A percentile compares a stretch with the other conserved stretches of the same genome.
phyloP scores from a whole-genome alignment of 1,140 invertebrate genomes.

The Physella acuta region DNA sequence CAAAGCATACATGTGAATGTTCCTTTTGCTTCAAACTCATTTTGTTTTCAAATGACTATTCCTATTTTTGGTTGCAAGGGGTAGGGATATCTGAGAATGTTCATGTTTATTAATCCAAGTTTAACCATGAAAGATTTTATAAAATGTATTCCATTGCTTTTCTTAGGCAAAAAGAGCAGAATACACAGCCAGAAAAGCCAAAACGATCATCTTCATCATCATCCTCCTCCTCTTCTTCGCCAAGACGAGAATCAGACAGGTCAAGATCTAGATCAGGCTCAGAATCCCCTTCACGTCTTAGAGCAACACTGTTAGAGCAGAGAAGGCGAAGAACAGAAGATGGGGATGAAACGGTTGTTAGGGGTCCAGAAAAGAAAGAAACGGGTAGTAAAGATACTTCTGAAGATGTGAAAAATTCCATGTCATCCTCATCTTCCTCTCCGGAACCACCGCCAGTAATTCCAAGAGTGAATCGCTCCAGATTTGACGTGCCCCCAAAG shows the following conservation, averaged over 20 bases:
- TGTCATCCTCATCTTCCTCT: conserved; percentile 11
- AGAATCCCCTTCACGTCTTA: conserved; percentile 13
- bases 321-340: not conserved
- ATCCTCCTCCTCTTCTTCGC: conserved; percentile 12
- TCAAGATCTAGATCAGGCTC: conserved; percentile 10
- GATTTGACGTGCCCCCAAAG: conserved; percentile 12
- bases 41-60: too few relatives aligned
- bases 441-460: conserved; percentile 25
- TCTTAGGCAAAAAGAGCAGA: not conserved
- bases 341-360: not conserved
- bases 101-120: not conserved
- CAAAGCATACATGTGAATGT: too few relatives aligned
- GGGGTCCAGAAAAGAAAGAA: not conserved
- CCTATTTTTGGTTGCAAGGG: too few relatives aligned
- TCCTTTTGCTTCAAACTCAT: too few relatives aligned
- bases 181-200: not conserved
- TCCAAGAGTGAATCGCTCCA: conserved; percentile 7
- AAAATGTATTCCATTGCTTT: not conserved
- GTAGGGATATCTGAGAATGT: too few relatives aligned
- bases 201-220: conserved; percentile 24
- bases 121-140: not conserved
- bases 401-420: not conserved
- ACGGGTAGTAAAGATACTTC: not conserved
- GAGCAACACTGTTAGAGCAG: conserved; percentile 16
- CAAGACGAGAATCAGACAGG: too few relatives aligned